Conservation (phyloP, 2,888 invertebrate species). For the Spodoptera picta region DNA sequence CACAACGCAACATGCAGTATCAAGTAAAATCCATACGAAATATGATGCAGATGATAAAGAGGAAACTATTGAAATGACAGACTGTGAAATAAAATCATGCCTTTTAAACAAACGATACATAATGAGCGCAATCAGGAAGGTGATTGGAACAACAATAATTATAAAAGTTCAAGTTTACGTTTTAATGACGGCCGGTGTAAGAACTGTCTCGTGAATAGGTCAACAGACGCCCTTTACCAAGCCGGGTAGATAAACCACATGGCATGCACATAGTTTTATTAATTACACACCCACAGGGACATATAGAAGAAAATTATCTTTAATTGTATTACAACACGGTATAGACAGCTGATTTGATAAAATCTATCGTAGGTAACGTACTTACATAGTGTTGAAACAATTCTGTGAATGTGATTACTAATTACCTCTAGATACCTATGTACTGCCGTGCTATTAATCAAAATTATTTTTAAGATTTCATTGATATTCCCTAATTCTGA, state of each 20-base stretch:
- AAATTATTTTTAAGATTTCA: too few relatives aligned
- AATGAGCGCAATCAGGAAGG: constrained; percentile 30
- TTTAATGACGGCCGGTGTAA: constrained; percentile 35
- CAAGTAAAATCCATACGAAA: too few relatives aligned
- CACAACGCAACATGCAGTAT: too few relatives aligned
- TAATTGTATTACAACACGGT: constrained; percentile 20
- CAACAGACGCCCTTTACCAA: constrained; percentile 53
- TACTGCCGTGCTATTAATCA: too few relatives aligned
- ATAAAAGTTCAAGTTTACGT: constrained; percentile 59
- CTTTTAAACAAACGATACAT: not conserved
- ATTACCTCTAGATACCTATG: constrained; percentile 2
- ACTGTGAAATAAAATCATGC: too few relatives aligned
- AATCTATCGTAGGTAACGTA: constrained; percentile 14
- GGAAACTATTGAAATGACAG: too few relatives aligned
- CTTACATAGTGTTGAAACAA: constrained; percentile 6
- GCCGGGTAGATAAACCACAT: constrained; percentile 29
- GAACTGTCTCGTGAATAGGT: constrained; percentile 40
- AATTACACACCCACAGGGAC: constrained; percentile 24
- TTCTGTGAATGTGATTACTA: constrained; percentile 16
- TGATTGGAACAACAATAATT: constrained; percentile 13
- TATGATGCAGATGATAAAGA: too few relatives aligned
- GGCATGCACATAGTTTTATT: constrained; percentile 17
- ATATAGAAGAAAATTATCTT: constrained; percentile 17
- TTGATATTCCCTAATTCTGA: too few relatives aligned
- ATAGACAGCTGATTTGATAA: constrained; percentile 38